These are phyloP conservation scores for Buceros bicornis DNA, from an alignment of 2,797 vertebrate species.

Conservation along the genomic window DNA sequence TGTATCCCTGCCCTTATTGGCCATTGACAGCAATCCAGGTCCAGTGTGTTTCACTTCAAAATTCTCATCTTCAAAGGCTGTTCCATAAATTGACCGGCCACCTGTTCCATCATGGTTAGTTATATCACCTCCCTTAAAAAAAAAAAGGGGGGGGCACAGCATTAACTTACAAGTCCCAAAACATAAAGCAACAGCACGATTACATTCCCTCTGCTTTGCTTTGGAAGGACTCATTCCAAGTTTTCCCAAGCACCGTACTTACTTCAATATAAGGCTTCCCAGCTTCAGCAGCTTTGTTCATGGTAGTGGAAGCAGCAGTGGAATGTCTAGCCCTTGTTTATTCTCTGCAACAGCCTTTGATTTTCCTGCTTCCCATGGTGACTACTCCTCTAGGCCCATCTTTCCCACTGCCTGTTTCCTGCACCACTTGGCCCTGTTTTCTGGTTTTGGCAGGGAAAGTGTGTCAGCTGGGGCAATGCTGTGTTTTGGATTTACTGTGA, in stretches of 20 bases:
- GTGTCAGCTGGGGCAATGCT: background rate
- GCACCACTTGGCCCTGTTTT: background rate
- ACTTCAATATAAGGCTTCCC: background rate
- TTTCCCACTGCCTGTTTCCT: background rate
- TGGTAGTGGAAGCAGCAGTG: background rate
- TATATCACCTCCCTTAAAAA: conserved; percentile 91
- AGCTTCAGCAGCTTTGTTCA: background rate
- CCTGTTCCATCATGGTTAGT: conserved; percentile 91
- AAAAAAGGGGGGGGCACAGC: background rate
- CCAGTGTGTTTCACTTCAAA: conserved; percentile 92
- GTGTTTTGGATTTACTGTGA: background rate
- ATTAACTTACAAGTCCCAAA: background rate
- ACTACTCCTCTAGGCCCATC: background rate
- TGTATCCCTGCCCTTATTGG: conserved; percentile 87
- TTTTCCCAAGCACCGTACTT: background rate
- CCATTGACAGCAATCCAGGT: conserved; percentile 95
- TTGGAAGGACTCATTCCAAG: background rate
- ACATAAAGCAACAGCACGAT: background rate
- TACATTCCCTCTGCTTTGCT: background rate
- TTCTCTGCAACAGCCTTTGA: background rate
- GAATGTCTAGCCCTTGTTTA: background rate
- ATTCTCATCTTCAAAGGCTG: conserved; percentile 94
- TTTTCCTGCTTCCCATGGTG: background rate
- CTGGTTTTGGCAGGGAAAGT: background rate
- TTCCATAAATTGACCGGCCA: conserved; percentile 92